Evolutionary conservation across 2,797 vertebrate species (phyloP), one percentile per base, ranked within the genome.

Genomic region (Gymnodraco acuticeps): DNA sequence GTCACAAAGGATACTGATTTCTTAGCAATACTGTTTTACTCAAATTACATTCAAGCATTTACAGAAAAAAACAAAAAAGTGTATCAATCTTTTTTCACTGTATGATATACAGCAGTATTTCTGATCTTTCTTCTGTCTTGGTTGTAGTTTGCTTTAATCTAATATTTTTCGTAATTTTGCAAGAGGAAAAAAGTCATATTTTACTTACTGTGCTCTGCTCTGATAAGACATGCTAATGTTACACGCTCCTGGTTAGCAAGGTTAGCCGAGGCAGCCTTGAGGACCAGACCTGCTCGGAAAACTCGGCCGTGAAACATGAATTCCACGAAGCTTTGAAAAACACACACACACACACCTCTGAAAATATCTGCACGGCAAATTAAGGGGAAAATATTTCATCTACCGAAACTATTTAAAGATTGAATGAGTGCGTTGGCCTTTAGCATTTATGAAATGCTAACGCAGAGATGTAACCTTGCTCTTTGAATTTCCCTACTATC

Each of bases 381-480:
- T 84, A 84, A 78, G 10, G 41, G 14, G 13, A 41, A 17, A 67
- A 70, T 72, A 81, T 56, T 70, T 61, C 43, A 68, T 69, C 16
- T 46, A 67, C 53, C 56, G 50, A 64, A 87, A 87, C 64, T 90
- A 88, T 90, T 88, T 74, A 77, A 87, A 91, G 81, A 85, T 88
- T 82, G 85, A 88, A 87, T 69, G 81, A 73, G 50, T 81, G 63
- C 38, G 69, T 78, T 89, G 82, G 87, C 89, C 90, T 87, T 90
- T 80, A 88, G 88, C 87, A 83, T 88, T 88, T 73, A 85, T 79
- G 62, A 73, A 64, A 86, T 81, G 88, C 75, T 75, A 79, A 84
- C 79, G 84, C 64, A 74, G 77, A 75, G 68, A 87, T 81, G 86
- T 90, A 90, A 92, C 88, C 91, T 93, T 90, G 90, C 81, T 84